Conservation (phyloP, 2,797 vertebrate species). For the Distichodus sexfasciatus region DNA sequence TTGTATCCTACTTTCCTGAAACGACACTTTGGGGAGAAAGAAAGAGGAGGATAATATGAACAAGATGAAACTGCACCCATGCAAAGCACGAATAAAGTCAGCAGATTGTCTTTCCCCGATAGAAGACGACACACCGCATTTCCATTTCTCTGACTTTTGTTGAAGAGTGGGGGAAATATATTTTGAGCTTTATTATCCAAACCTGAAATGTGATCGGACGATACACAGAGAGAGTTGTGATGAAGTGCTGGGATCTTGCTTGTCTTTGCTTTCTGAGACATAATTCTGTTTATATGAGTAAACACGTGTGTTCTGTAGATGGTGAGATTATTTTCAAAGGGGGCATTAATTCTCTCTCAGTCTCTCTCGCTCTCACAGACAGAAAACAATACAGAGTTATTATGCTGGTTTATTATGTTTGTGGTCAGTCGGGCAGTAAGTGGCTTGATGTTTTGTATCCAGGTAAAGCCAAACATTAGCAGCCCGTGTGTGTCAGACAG, state of each 20-base stretch:
- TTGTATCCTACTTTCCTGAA: constrained; percentile 53
- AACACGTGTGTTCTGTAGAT: constrained; percentile 13
- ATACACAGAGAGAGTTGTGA: background rate
- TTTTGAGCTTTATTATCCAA: background rate
- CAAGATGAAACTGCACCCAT: background rate
- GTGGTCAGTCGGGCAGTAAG: background rate
- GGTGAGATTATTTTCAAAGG: constrained; percentile 17
- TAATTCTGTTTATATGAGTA: constrained; percentile 10
- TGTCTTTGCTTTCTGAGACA: constrained; percentile 13
- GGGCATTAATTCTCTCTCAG: constrained; percentile 26
- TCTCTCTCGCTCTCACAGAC: constrained; percentile 43
- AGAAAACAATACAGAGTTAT: constrained; percentile 13
- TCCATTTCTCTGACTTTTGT: background rate
- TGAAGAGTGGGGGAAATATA: background rate
- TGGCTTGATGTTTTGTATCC: constrained; percentile 53
- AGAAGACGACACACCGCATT: background rate
- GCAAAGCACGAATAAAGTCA: background rate
- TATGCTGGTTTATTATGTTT: background rate
- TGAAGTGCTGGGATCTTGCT: background rate
- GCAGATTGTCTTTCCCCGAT: background rate
- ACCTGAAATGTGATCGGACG: background rate
- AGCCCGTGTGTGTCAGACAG: constrained; percentile 57
- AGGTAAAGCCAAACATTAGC: constrained; percentile 69
- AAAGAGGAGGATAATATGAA: constrained; percentile 41
- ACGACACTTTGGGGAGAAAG: constrained; percentile 31